Evolutionary conservation across 2,113 vertebrate species (phyloP).

Genomic region (Polypterus senegalus): DNA sequence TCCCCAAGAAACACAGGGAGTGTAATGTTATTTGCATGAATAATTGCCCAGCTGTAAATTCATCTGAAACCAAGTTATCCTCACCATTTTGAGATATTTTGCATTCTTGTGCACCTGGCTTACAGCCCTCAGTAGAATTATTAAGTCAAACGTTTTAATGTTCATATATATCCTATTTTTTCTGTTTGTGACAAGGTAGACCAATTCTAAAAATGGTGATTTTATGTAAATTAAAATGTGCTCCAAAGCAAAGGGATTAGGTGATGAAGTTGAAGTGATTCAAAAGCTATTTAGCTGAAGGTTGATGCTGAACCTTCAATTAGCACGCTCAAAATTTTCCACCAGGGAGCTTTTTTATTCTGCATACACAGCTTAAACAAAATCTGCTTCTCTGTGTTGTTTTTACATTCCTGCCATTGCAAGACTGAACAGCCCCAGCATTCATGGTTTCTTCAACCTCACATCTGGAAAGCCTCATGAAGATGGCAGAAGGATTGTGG

Average conservation of each 20-base stretch:
- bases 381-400: background rate
- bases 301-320: slow-evolving; percentile 7
- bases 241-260: background rate
- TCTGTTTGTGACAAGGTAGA: background rate
- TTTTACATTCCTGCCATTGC: background rate
- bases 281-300: slow-evolving; percentile 1
- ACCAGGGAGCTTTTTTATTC: slow-evolving; percentile 9
- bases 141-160: background rate
- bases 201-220: slow-evolving; percentile 4
- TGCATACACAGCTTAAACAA: background rate
- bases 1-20: background rate
- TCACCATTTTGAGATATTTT: background rate
- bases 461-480: too few relatives aligned
- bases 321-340: slow-evolving; percentile 1
- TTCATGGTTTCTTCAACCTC: too few relatives aligned
- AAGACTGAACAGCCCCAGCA: too few relatives aligned
- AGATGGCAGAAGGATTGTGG: too few relatives aligned
- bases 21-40: background rate
- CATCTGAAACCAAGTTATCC: background rate
- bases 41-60: background rate
- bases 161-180: background rate
- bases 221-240: background rate
- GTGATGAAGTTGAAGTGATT: slow-evolving; percentile 1
- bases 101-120: background rate
- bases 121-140: background rate